Evolutionary conservation across 2,888 invertebrate genomes (phyloP), one percentile per base, ranked within the genome.

Genomic region (Hyppa rectilinea): DNA sequence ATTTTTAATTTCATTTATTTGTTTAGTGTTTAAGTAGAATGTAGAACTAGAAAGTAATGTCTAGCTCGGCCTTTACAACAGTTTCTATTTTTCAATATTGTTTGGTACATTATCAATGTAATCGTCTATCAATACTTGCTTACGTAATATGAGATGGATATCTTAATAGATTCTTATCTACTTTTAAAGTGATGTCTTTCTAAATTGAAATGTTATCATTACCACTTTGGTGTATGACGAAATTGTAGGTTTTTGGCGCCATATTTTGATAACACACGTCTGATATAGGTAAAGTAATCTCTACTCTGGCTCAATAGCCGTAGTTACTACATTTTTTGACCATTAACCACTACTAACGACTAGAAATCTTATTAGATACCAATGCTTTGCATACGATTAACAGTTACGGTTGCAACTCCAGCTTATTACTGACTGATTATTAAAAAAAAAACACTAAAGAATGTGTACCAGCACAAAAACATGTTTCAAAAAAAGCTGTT

Each of bases 201-300:
- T 12, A 58, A 76, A 79, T 79, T 47, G n/a, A 56, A 47, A 23
- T 62, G 34, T 59, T 49, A 29, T 45, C 49, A 61, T 79, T 68
- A 67, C 43, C 36, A 53, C 60, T 43, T 69, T 43, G 26, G 29
- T n/a, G 20, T 40, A 45, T 79, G 53, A 50, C 20, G 69, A 75
- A 68, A 74, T 47, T 62, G n/a, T 60, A 14, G 20, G 1, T 10
- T 47, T 64, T 66, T 40, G 75, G 80, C 59, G 69, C 62, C 69
- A 59, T 75, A 23, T 40, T 53, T 23, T 23, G 38, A 63, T 34
- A 45, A 55, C 2, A 20, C 2, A 31, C n/a, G n/a, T 58, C 45
- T 17, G n/a, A 69, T 76, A 53, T 45, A 34, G 9, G 10, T 6
- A 2, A 29, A 43, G 20, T 40, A 23, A 17, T 31, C 3, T 20